Evolutionary conservation across 2,888 invertebrate species (phyloP), one percentile per base, ranked within the genome.

Genomic region (Diarsia mendica): DNA sequence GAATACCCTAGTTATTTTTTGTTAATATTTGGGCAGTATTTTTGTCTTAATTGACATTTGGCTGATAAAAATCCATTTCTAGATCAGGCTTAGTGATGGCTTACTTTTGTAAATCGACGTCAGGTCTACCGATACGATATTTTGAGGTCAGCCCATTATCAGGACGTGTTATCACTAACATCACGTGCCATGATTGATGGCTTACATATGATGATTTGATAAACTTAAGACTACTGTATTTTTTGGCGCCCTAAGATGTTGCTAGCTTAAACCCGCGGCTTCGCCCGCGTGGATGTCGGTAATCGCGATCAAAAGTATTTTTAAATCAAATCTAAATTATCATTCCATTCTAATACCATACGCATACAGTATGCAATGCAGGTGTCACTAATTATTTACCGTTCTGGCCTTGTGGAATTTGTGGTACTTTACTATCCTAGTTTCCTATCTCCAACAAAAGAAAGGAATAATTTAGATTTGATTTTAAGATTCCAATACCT

Each of bases 141-240:
- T 67, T 55, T 55, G 8, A 79, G 79, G 63, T 55, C 44, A 55
- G 13, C 13, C 39, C 28, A 46, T 33, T 71, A 67, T 74, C 61
- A 55, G 44, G 6, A 55, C 6, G 9, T n/a, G 13, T 49, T 72
- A 72, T 82, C 60, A 82, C 51, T 51, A 58, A 15, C 75, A 75
- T 66, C 48, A 60, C 44, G 33, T 39, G 20, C 13, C 39, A 65
- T 68, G 68, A 72, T 66, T 60, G 49, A 82, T 77, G n/a, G 53
- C 48, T 70, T 69, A 46, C 63, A 20, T 44, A 63, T 28, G 23
- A 51, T 23, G 23, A 58, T 64, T 74, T 66, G 51, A 66, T 65
- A 66, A 53, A 48, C 18, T 49, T 23, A 28, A 51, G n/a, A 48
- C 28, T 44, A 49, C 28, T 46, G 49, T 18, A 46, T 44, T 13